Base-by-base conservation (phyloP, 2,113 vertebrate species). In the Lasiurus cinereus region DNA sequence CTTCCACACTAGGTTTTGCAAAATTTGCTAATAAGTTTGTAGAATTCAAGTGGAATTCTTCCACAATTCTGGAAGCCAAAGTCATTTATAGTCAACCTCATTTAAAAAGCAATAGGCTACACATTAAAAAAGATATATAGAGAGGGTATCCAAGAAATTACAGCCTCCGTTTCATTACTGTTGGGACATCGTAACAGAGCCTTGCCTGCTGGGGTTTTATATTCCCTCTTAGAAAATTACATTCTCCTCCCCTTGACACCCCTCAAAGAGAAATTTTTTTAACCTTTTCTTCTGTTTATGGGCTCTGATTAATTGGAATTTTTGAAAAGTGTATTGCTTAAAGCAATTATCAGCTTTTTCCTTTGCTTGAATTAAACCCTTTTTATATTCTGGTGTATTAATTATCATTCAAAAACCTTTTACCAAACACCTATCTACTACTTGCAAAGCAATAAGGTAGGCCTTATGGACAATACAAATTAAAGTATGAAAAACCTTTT, bases 311-410 rank as follows among this genome's bases (percentile, higher is more conserved):
- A 69, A 76, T 64, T 56, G 64, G 66, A 15, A 48, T 76, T 31
- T 76, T 76, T 27, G 59, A 36, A 10, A 8, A 18, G 21, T 18
- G 4, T 84, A 56, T 22, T 50, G 22, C 64, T 48, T 83, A 88
- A 88, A 69, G 67, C 50, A 66, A 16, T 82, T 54, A 85, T 56
- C 67, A 69, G 29, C 39, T 82, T 90, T 83, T 36, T 24, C 4
- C 8, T 64, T 13, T 29, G 48, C 27, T n/a, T 73, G 29, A 93
- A 76, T 89, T 74, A 88, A 96, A 12, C 10, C 0, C 27, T 88
- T 93, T 69, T 85, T 82, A 82, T 90, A 73, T 56, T 72, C 31
- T 77, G 66, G 22, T 46, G 14, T 87, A 54, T 79, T 91, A 78
- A 78, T 95, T 92, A 70, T 56, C 8, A 72, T 64, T 73, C 16